Evolutionary conservation across 2,113 vertebrate species (phyloP), one percentile per base, ranked within the genome.

Genomic region (Apus apus): DNA sequence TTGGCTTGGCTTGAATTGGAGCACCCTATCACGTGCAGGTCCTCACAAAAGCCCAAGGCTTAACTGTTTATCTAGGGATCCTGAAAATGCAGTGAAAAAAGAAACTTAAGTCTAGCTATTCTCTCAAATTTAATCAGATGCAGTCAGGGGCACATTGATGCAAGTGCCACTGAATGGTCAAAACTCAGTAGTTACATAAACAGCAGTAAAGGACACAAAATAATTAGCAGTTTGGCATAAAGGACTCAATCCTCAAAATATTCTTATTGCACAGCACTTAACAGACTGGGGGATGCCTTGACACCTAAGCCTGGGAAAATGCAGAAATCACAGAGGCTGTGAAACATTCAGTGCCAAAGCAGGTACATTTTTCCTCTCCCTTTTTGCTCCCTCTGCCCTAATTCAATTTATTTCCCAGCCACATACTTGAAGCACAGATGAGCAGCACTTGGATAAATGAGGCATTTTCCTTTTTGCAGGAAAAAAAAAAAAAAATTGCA

Each of bases 131-230:
- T 78, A 75, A 89, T 95, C 73, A 93, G 66, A 87, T 89, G 66
- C 40, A 79, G 80, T 70, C 90, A 87, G 68, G 22, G 58, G 80
- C 58, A 34, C n/a, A 61, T 3, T 50, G 25, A 86, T 72, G 60
- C 34, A 71, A 90, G 57, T 58, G 53, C 68, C 2, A 4, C 57
- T 85, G 80, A 94, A 94, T 92, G 61, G 72, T 40, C 88, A 92
- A 23, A 94, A 90, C 78, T 89, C 65, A 85, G 74, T 19, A 79
- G 62, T 93, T 92, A 95, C 54, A 89, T 76, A 85, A 96, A 96
- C 40, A 72, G 54, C 50, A 73, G 50, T 22, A 46, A 95, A 89
- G n/a, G 73, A 72, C 70, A 94, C 25, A 90, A 90, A 89, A 78
- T 72, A 82, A 92, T 70, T 66, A 87, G 45, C 76, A 89, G 50